Evolutionary conservation across 1,140 invertebrate species (phyloP), one percentile per base, ranked within the genome.

Genomic region (Ladona fulva): DNA sequence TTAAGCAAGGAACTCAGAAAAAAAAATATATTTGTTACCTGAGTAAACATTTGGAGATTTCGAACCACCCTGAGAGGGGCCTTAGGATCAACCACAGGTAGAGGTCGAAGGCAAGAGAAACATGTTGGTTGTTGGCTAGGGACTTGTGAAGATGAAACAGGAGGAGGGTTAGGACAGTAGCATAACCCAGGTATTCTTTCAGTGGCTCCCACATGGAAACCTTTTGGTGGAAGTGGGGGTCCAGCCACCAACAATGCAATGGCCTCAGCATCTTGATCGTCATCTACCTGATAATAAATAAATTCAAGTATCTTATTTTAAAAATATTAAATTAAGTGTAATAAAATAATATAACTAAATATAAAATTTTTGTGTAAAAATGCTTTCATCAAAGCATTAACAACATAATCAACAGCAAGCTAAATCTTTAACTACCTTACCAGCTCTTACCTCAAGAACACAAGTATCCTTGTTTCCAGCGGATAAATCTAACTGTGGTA

Each of bases 21-120:
- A 66, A 5, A 66, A 6, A 66, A 66, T 22, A 52, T 52, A 52
- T 11, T 19, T 11, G 10, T 52, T 52, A 25, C 74, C 86, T 95
- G 93, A 0, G 92, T 94, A 82, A 96, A 96, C 92, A 95, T 95
- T 86, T 96, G 92, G 59, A 95, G 84, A 85, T 94, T 94, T 80
- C 89, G 89, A 0, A 92, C 89, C 44, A 88, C 82, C 78, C 84
- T 82, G 75, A 81, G 76, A 79, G 79, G 77, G n/a, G 76, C 77
- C 14, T 66, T 66, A 42, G 74, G 66, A 37, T 76, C 78, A 24
- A 73, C 78, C 78, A 91, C 88, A 80, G 91, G 90, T 59, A 90
- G 83, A 79, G 91, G 88, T 6, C 52, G 52, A 66, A 66, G 52
- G 14, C 52, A 66, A 12, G 52, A 19, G 5, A 22, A 66, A 22